These are phyloP conservation scores for Eulimnadia texana DNA, from an alignment of 1,140 invertebrate genomes.

Conservation along the genomic window DNA sequence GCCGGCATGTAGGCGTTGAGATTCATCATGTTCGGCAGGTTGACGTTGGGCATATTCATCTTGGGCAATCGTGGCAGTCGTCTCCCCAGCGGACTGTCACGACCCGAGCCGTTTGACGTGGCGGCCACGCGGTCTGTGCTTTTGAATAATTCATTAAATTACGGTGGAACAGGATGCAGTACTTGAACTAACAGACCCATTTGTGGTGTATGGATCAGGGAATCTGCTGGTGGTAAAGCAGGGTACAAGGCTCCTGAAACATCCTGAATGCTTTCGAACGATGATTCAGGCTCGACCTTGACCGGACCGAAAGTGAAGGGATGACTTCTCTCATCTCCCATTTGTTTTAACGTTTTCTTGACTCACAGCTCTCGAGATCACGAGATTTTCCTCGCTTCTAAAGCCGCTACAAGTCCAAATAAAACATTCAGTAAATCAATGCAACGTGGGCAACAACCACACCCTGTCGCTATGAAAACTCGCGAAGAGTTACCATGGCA, in stretches of 20 bases:
- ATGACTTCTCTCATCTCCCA: not conserved
- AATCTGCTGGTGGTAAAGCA: not conserved
- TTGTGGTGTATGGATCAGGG: not conserved
- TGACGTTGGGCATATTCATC: slow-evolving; percentile 12
- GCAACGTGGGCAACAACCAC: too few relatives aligned
- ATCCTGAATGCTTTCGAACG: not conserved
- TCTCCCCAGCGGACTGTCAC: not conserved
- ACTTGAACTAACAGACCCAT: too few relatives aligned
- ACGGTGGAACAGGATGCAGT: too few relatives aligned
- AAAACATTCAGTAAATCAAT: too few relatives aligned
- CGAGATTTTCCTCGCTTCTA: too few relatives aligned
- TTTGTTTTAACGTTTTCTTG: not conserved
- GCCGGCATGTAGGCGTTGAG: slow-evolving; percentile 14
- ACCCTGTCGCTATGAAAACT: too few relatives aligned
- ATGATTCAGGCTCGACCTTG: not conserved
- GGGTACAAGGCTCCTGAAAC: not conserved
- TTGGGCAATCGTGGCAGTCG: not conserved
- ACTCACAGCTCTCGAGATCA: too few relatives aligned
- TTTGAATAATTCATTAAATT: not conserved
- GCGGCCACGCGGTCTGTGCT: not conserved
- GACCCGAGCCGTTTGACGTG: not conserved
- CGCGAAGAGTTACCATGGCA: too few relatives aligned
- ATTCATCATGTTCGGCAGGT: slow-evolving; percentile 13
- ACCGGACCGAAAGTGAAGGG: not conserved
- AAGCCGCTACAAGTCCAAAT: too few relatives aligned